Evolutionary conservation across 2,888 invertebrate genomes (phyloP).

Genomic region (Mamestra brassicae): DNA sequence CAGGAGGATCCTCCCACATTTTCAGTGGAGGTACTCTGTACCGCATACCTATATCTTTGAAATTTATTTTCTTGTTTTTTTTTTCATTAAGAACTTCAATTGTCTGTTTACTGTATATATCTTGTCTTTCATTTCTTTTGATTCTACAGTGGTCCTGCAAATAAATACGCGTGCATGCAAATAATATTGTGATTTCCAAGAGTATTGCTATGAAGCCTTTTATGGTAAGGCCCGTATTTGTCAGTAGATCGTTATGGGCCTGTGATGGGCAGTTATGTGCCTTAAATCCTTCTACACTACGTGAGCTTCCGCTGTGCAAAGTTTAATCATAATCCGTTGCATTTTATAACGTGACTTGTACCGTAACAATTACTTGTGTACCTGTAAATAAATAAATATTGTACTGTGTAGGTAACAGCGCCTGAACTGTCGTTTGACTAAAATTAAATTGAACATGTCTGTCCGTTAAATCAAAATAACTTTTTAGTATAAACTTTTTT

Average conservation of each 20-base stretch:
- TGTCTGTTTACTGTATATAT: not conserved
- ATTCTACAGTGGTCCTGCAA: not conserved
- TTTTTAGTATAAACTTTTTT: too few relatives aligned
- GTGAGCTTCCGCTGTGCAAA: conserved; percentile 56
- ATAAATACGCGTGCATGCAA: not conserved
- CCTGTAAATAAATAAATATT: not conserved
- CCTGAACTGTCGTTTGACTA: too few relatives aligned
- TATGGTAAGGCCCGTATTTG: conserved; percentile 26
- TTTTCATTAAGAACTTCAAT: too few relatives aligned
- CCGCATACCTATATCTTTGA: too few relatives aligned
- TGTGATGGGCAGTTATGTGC: conserved; percentile 43
- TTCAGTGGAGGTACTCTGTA: too few relatives aligned
- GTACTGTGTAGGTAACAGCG: not conserved
- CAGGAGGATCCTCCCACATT: too few relatives aligned
- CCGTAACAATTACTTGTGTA: not conserved
- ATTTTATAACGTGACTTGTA: conserved; percentile 39
- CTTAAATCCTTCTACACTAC: conserved; percentile 46
- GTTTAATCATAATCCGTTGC: conserved; percentile 29
- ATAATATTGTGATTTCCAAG: not conserved
- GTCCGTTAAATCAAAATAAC: too few relatives aligned
- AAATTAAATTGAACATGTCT: too few relatives aligned
- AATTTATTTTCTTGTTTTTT: too few relatives aligned
- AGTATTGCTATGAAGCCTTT: conserved; percentile 2
- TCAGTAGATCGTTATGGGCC: conserved; percentile 1
- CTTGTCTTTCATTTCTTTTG: not conserved